Base-by-base conservation (phyloP, 2,888 invertebrate species). In the Nudaria mundana region DNA sequence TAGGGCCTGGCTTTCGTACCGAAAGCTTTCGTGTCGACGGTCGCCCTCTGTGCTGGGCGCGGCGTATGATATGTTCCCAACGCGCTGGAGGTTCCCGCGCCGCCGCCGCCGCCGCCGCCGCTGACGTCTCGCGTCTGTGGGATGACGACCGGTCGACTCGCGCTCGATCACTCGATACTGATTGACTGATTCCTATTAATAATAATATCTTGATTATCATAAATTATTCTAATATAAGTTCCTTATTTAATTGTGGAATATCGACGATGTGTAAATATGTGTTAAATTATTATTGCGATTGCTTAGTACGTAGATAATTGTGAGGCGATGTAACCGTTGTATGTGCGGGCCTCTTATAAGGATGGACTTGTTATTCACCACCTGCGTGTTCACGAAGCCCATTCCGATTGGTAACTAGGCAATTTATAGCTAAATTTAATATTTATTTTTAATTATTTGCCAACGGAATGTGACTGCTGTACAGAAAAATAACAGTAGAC, bases 321-420 rank as follows among this genome's bases (percentile, higher is more conserved):
- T 68, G 68, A 76, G 81, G 76, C 77, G 63, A 59, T 65, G 69
- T 69, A 68, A 68, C 62, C 60, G 62, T 46, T 57, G 63, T 59
- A 59, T 63, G 65, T 63, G 65, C 64, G 62, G 81, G 76, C 81
- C 79, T 71, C 63, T 63, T 72, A 76, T 80, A 76, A 76, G 77
- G 72, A 81, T 78, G 83, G 81, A 85, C 74, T 82, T 82, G 80
- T 83, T 79, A 83, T 76, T 81, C 73, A 82, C 88, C 88, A 88
- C 88, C 87, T 78, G 87, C 83, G 88, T 88, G 88, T 88, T 88
- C 88, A 88, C 85, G 50, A 76, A 84, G 82, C 76, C 77, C 84
- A 77, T 87, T 87, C 87, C 85, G 60, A 71, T 81, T 81, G 88
- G 88, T 82, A 75, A 76, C 76, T 88, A 88, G 87, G 73, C 81